Conservation (phyloP, 2,797 vertebrate genomes). For the Enteromius fasciolatus region DNA sequence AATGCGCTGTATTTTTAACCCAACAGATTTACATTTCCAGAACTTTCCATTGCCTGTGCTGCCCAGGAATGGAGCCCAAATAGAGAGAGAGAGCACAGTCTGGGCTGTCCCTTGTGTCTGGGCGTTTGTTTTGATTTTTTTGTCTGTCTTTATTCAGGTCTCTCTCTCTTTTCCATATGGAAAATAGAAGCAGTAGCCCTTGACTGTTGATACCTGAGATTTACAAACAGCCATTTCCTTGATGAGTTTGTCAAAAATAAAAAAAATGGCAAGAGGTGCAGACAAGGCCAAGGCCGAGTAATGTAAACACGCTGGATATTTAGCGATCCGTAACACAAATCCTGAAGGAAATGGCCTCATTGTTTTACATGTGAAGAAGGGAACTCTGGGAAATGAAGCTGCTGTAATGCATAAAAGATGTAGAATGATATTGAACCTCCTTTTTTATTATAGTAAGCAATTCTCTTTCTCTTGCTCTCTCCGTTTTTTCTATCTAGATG, state of each 20-base stretch:
- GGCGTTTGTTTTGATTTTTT: constrained; percentile 70
- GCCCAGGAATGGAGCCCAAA: constrained; percentile 77
- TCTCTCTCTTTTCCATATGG: constrained; percentile 58
- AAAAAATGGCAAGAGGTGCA: constrained; percentile 56
- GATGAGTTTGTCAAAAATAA: constrained; percentile 69
- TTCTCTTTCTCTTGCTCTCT: not conserved
- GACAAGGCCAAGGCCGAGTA: constrained; percentile 61
- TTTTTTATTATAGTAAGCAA: not conserved
- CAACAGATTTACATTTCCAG: constrained; percentile 84
- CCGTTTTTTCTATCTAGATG: not conserved
- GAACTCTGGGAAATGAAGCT: constrained; percentile 46
- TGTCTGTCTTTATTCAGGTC: constrained; percentile 61
- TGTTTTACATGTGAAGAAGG: constrained; percentile 71
- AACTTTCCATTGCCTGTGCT: constrained; percentile 84
- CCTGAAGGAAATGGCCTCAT: constrained; percentile 66
- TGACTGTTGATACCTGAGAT: constrained; percentile 76
- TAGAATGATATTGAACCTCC: constrained; percentile 3
- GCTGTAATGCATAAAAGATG: constrained; percentile 22
- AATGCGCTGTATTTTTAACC: constrained; percentile 85
- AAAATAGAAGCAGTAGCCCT: constrained; percentile 66
- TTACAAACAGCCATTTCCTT: constrained; percentile 81
- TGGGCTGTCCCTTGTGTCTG: constrained; percentile 64
- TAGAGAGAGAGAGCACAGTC: constrained; percentile 69
- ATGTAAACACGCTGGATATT: constrained; percentile 70
- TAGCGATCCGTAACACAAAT: constrained; percentile 61